Evolutionary conservation across 2,888 invertebrate species (phyloP).

Genomic region (Subacronicta megacephala): DNA sequence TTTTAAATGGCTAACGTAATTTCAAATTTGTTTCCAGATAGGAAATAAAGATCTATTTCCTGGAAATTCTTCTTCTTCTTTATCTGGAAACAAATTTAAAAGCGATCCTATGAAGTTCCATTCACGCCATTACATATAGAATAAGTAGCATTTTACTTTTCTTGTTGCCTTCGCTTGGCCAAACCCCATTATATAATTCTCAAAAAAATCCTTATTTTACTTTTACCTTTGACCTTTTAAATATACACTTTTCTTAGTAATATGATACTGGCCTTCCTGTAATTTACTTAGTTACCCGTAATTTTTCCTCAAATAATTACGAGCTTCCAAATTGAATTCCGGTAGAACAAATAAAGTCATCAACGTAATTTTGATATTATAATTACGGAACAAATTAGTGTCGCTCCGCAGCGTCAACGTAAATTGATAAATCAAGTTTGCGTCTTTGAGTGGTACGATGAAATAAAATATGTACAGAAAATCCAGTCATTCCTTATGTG

Average conservation of each 20-base stretch:
- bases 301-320: slow-evolving; percentile 13
- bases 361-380: slow-evolving; percentile 25
- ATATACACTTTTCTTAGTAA: neutral
- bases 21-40: too few species aligned
- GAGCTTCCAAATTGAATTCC: slow-evolving; percentile 19
- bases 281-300: slow-evolving; percentile 12
- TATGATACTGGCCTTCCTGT: neutral
- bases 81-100: too few species aligned
- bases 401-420: slow-evolving; percentile 8
- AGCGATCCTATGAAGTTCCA: too few species aligned
- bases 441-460: neutral
- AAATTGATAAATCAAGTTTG: slow-evolving; percentile 28
- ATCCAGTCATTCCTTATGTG: neutral
- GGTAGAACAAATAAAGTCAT: slow-evolving; percentile 34
- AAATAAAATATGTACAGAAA: neutral
- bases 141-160: too few species aligned
- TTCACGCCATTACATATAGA: too few species aligned
- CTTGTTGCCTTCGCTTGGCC: too few species aligned
- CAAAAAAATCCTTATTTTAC: neutral
- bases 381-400: slow-evolving; percentile 32
- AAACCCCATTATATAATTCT: neutral
- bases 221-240: neutral
- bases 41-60: too few species aligned
- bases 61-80: too few species aligned
- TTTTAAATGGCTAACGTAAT: too few species aligned